phyloP scores from a whole-genome alignment of 1,140 invertebrate species.

The Fopius arisanus region DNA sequence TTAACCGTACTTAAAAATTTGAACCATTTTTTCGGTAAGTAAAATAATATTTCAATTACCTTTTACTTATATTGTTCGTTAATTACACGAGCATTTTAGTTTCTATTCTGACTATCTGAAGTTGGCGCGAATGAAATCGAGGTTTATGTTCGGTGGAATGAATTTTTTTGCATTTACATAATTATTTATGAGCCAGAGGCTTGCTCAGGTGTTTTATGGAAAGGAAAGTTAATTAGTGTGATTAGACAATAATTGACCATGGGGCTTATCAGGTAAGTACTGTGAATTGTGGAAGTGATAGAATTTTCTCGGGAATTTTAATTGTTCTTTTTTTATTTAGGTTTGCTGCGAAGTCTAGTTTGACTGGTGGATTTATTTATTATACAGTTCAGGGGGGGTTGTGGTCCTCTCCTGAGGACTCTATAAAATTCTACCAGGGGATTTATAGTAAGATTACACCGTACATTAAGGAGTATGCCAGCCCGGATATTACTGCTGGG shows the following conservation, averaged over 20 bases:
- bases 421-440: slow-evolving; percentile 48
- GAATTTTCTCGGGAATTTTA: background rate
- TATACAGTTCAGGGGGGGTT: slow-evolving; percentile 51
- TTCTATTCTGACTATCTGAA: background rate
- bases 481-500: slow-evolving; percentile 43
- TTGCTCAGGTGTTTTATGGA: too few species aligned
- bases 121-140: background rate
- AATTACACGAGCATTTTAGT: too few species aligned
- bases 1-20: too few species aligned
- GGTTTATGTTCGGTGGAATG: too few species aligned
- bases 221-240: too few species aligned
- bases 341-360: slow-evolving; percentile 46
- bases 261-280: slow-evolving; percentile 13
- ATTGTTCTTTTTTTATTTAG: slow-evolving; percentile 33
- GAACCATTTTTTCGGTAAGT: too few species aligned
- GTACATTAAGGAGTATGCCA: slow-evolving; percentile 47
- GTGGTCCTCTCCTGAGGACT: slow-evolving; percentile 54
- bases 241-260: background rate
- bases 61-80: too few species aligned
- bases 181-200: background rate
- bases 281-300: background rate
- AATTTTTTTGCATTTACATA: background rate
- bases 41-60: too few species aligned
- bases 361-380: slow-evolving; percentile 51
- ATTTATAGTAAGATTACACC: slow-evolving; percentile 48